phyloP scores from a whole-genome alignment of 2,797 vertebrate species.

The Trichosurus vulpecula region DNA sequence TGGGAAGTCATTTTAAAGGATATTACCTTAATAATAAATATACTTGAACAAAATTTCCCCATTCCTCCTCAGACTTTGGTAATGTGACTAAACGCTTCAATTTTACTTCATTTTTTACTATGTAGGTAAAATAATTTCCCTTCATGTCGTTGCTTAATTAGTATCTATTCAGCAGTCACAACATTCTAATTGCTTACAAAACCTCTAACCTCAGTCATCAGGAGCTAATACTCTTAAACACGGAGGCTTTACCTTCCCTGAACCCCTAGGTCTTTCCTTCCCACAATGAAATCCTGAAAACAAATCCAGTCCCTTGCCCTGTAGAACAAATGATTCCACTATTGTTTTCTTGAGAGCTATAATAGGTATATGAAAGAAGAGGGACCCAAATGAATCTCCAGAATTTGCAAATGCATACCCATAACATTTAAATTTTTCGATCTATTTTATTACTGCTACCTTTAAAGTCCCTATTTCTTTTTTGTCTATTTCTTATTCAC shows the following conservation, averaged over 20 bases:
- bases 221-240: not conserved
- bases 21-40: slow-evolving; percentile 3
- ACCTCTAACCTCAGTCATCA: not conserved
- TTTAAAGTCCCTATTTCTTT: slow-evolving; percentile 7
- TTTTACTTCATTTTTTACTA: not conserved
- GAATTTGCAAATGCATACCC: not conserved
- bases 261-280: not conserved
- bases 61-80: slow-evolving; percentile 1
- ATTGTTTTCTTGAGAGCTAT: not conserved
- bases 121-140: not conserved
- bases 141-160: not conserved
- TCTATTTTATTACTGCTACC: slow-evolving; percentile 26
- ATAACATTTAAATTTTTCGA: not conserved
- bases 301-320: not conserved
- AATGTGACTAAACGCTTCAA: not conserved
- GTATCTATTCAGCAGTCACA: not conserved
- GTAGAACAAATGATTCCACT: not conserved
- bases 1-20: slow-evolving; percentile 38
- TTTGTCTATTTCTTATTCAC: not conserved
- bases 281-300: not conserved
- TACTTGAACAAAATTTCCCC: not conserved
- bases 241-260: not conserved
- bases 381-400: not conserved
- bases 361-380: not conserved
- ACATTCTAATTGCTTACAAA: not conserved